A percentile compares a stretch with the other conserved stretches of the same genome.
Conservation (phyloP, 2,113 vertebrate species). For the Dasyornis broadbenti region DNA sequence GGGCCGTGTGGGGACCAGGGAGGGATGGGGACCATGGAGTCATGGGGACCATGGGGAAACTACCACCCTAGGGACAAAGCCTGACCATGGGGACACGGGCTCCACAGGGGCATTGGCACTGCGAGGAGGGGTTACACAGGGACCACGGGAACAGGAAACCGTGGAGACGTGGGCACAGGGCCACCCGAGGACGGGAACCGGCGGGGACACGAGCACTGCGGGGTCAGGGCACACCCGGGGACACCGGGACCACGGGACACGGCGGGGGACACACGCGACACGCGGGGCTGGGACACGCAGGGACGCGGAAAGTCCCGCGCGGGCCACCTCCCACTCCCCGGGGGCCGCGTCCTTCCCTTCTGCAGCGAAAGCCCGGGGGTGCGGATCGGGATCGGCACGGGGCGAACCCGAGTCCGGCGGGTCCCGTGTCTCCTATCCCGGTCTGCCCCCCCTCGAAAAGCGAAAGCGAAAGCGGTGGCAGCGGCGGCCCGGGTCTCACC, state of each 20-base stretch:
- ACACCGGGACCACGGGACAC: neutral
- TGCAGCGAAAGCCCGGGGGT: neutral
- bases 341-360: neutral
- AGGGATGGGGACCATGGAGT: neutral
- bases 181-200: neutral
- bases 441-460: neutral
- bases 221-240: neutral
- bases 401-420: neutral
- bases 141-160: neutral
- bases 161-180: neutral
- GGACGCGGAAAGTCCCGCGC: neutral
- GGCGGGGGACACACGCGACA: neutral
- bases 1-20: neutral
- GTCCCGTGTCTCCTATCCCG: neutral
- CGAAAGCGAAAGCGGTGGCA: neutral
- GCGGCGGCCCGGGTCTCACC: neutral
- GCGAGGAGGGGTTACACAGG: too few species aligned
- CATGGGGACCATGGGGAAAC: neutral
- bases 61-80: neutral
- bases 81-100: neutral
- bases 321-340: neutral
- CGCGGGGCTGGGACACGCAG: neutral
- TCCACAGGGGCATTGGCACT: neutral
- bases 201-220: neutral
- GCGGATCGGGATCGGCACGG: neutral